Base-by-base conservation (phyloP, 2,888 invertebrate species). In the Cybosia mesomella region DNA sequence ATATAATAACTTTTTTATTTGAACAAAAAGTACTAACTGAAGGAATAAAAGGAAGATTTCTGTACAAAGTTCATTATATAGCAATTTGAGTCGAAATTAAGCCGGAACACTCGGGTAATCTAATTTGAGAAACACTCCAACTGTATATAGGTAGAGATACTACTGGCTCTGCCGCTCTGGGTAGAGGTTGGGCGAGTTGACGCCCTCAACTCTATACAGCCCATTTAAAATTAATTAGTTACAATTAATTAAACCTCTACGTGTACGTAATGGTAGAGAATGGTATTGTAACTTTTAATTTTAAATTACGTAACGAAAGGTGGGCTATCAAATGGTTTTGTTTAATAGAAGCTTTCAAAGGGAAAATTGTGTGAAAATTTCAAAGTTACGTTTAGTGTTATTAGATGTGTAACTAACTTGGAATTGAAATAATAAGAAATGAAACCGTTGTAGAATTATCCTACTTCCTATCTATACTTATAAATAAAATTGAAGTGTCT, bases 51-150 rank as follows among this genome's bases (percentile, higher is more conserved):
- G 58, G 67, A 66, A 66, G 61, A 60, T 70, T 64, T 74, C 73
- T 67, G 58, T 74, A 72, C 72, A 70, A 74, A 79, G 78, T 83
- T 79, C 78, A 80, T 82, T 73, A 80, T 73, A 76, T 79, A 74
- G 79, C 78, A 81, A 83, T 83, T 79, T 75, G 72, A 67, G 79
- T 67, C 66, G 75, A 81, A 82, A 82, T 82, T 83, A 81, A 83
- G 72, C 80, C 66, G 68, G 76, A 79, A 78, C 77, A 75, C 72
- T 75, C 70, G 72, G 72, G 63, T 66, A 81, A 81, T 77, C 74
- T 75, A 81, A 81, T 81, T 81, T 77, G 70, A 77, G 74, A 58
- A 74, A 73, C 74, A 68, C 74, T 77, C 67, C 71, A 34, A 69
- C 66, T 73, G 72, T 71, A 59, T 32, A 58, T 62, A 70, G 53